phyloP scores from a whole-genome alignment of 2,888 invertebrate species.

The Amaurobius ferox region DNA sequence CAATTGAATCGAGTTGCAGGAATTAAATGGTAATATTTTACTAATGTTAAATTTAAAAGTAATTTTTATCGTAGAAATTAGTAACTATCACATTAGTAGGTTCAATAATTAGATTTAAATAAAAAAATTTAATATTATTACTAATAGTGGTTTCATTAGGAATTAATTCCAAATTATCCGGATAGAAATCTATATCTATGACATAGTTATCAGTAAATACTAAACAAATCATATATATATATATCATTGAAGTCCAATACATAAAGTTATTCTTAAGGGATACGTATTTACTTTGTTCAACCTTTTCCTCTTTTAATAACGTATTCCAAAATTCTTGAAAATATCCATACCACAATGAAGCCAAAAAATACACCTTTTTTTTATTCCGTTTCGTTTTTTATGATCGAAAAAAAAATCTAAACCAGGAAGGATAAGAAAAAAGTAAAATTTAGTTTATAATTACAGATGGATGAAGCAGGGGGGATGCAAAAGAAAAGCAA shows the following conservation, averaged over 20 bases:
- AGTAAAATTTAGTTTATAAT: conserved; percentile 64
- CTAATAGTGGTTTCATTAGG: no score
- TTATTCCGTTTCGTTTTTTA: neutral
- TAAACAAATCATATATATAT: no score
- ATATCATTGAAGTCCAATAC: neutral
- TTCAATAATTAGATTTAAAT: no score
- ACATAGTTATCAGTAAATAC: no score
- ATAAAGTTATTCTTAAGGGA: neutral
- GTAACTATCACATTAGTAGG: no score
- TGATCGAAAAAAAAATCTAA: neutral
- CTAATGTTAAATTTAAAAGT: no score
- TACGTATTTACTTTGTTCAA: neutral
- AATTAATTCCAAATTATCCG: no score
- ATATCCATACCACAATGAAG: conserved; percentile 26
- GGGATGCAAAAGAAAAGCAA: conserved; percentile 38
- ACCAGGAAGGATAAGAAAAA: neutral
- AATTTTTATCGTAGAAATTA: no score
- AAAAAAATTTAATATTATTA: no score
- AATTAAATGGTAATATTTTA: no score
- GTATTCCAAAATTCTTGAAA: conserved; percentile 1
- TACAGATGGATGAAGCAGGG: conserved; percentile 49
- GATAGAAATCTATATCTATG: no score
- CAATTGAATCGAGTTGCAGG: no score
- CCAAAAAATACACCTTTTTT: conserved; percentile 45
- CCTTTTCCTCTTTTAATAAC: neutral